A percentile compares a stretch with the other conserved stretches of the same genome.
Conservation (phyloP, 1,140 invertebrate species). For the Drosophila persimilis region DNA sequence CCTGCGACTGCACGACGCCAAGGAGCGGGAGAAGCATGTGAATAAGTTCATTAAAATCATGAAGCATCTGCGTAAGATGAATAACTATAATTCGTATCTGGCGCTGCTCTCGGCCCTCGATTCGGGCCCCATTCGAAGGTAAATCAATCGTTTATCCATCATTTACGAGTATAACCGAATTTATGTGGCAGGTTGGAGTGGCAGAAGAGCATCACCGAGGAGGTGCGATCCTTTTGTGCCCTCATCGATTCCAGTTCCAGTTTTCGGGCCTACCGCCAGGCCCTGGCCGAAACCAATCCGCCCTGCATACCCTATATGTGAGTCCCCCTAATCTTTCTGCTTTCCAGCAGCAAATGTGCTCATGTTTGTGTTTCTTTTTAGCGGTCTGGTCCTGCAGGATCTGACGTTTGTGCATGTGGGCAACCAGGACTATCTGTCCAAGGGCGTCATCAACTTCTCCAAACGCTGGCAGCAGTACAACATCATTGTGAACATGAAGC, state of each 20-base stretch:
- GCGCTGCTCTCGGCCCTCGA: slow-evolving; percentile 97
- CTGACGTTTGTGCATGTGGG: slow-evolving; percentile 99
- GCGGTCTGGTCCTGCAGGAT: slow-evolving; percentile 98
- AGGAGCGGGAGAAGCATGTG: slow-evolving; percentile 97
- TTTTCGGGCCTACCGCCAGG: slow-evolving; percentile 96
- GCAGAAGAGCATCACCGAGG: slow-evolving; percentile 96
- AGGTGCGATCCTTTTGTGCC: slow-evolving; percentile 95
- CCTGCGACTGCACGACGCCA: slow-evolving; percentile 91
- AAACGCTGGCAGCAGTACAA: slow-evolving; percentile 99
- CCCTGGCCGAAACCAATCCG: slow-evolving; percentile 95
- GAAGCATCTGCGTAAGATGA: slow-evolving; percentile 98
- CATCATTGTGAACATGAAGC: slow-evolving; percentile 98
- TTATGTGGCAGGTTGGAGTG: slow-evolving; percentile 90
- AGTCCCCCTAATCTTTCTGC: slow-evolving; percentile 77
- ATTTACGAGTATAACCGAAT: no score
- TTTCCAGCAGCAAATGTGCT: neutral
- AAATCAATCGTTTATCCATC: neutral
- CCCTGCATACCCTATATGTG: slow-evolving; percentile 99
- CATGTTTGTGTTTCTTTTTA: slow-evolving; percentile 84
- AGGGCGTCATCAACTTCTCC: slow-evolving; percentile 97
- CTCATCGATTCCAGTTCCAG: slow-evolving; percentile 98
- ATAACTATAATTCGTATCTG: slow-evolving; percentile 99
- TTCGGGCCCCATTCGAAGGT: slow-evolving; percentile 94
- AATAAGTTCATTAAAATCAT: slow-evolving; percentile 99
- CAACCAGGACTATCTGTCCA: slow-evolving; percentile 94